These are phyloP conservation scores for Lethenteron reissneri DNA, from an alignment of 2,113 vertebrate species.

Conservation along the genomic window DNA sequence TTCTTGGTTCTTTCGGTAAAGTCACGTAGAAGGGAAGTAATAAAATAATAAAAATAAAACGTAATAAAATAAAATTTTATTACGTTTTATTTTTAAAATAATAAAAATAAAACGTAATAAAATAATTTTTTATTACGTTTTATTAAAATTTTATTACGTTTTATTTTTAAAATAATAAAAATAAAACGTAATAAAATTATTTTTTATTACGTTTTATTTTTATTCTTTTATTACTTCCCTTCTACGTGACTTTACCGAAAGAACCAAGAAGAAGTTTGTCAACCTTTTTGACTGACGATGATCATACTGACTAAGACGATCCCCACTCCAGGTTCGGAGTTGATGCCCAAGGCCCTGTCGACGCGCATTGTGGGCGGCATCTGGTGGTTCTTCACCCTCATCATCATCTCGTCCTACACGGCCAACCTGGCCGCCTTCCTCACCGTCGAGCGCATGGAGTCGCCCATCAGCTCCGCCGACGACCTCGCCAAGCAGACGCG, in stretches of 20 bases:
- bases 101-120: too few relatives aligned
- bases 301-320: too few relatives aligned
- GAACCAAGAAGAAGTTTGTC: not conserved
- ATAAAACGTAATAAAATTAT: not conserved
- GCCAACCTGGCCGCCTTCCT: constrained; percentile 91
- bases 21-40: too few relatives aligned
- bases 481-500: constrained; percentile 95
- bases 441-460: constrained; percentile 90
- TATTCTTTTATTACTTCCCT: too few relatives aligned
- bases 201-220: not conserved
- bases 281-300: too few relatives aligned
- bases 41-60: too few relatives aligned
- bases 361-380: constrained; percentile 95
- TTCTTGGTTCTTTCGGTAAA: too few relatives aligned
- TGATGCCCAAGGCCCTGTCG: constrained; percentile 96
- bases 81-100: not conserved
- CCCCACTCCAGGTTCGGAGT: constrained; percentile 54
- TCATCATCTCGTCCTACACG: constrained; percentile 96
- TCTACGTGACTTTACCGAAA: too few relatives aligned
- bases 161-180: not conserved
- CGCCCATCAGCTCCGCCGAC: constrained; percentile 73
- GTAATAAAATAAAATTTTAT: not conserved
- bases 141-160: not conserved
- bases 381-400: constrained; percentile 99
- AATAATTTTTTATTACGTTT: not conserved